A percentile compares a stretch with the other conserved stretches of the same genome.
Evolutionary conservation across 2,888 invertebrate species (phyloP).

Genomic region (Hydraecia micacea): DNA sequence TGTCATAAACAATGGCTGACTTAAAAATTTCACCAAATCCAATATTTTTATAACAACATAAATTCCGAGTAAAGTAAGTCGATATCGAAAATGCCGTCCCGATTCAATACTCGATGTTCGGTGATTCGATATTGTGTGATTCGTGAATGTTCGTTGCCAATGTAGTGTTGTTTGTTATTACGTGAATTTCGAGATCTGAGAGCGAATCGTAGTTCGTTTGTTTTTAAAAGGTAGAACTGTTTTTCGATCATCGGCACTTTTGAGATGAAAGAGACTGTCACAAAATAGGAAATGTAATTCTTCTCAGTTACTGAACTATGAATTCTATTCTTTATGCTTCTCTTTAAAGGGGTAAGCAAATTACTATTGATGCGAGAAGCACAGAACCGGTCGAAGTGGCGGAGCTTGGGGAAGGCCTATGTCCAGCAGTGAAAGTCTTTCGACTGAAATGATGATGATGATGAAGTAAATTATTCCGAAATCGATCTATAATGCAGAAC

Average conservation of each 20-base stretch:
- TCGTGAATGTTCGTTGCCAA: conserved; percentile 35
- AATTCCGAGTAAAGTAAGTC: conserved; percentile 43
- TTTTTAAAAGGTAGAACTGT: conserved; percentile 16
- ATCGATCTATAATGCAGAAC: background rate
- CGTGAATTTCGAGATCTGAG: conserved; percentile 29
- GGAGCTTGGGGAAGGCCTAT: background rate
- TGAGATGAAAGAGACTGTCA: conserved; percentile 12
- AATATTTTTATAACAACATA: conserved; percentile 25
- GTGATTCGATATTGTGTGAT: conserved; percentile 55
- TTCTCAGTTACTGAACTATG: background rate
- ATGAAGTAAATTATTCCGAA: background rate
- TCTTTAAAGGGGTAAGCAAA: background rate
- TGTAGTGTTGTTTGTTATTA: conserved; percentile 41
- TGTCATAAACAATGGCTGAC: background rate
- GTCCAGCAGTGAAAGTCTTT: background rate
- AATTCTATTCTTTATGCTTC: background rate
- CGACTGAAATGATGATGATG: background rate
- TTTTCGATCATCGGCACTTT: conserved; percentile 10
- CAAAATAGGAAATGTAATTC: conserved; percentile 6
- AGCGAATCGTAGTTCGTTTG: conserved; percentile 19
- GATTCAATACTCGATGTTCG: conserved; percentile 44
- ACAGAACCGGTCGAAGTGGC: background rate
- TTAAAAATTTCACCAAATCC: conserved; percentile 11
- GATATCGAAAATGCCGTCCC: conserved; percentile 35
- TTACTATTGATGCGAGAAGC: background rate